A percentile compares a stretch with the other conserved stretches of the same genome.
These are phyloP conservation scores for Enteromius argenteus DNA, from an alignment of 2,797 vertebrate genomes.

Conservation along the genomic window DNA sequence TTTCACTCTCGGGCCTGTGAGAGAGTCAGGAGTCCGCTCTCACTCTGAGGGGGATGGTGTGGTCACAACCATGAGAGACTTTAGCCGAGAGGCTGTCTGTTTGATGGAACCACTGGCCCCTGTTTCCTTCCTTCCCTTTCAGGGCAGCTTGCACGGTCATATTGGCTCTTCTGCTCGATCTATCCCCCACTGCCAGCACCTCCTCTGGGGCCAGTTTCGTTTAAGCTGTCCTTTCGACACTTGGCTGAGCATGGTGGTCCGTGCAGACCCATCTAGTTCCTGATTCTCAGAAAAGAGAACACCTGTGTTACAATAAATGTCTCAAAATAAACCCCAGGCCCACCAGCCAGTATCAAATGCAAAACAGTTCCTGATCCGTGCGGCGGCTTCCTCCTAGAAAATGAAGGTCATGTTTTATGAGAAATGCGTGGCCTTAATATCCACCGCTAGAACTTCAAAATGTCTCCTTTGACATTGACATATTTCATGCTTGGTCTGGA, in stretches of 20 bases:
- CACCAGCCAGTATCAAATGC: constrained; percentile 56
- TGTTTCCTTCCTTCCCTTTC: constrained; percentile 80
- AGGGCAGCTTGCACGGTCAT: constrained; percentile 64
- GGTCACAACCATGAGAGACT: constrained; percentile 48
- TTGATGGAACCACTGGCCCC: constrained; percentile 70
- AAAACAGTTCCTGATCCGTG: constrained; percentile 56
- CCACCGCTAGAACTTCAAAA: constrained; percentile 52
- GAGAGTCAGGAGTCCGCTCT: constrained; percentile 53
- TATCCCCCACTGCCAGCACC: constrained; percentile 42
- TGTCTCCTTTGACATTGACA: constrained; percentile 57
- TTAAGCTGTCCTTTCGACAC: constrained; percentile 65
- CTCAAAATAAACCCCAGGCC: constrained; percentile 62
- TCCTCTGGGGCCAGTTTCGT: constrained; percentile 62
- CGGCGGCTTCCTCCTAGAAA: constrained; percentile 51
- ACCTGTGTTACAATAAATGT: constrained; percentile 60
- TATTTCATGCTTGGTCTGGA: constrained; percentile 58
- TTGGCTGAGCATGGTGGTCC: constrained; percentile 75
- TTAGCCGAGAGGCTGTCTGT: constrained; percentile 50
- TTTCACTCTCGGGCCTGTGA: constrained; percentile 69
- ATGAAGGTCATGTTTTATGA: constrained; percentile 59
- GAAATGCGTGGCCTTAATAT: constrained; percentile 60
- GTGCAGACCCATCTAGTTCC: constrained; percentile 73
- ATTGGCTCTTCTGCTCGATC: constrained; percentile 54
- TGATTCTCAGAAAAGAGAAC: constrained; percentile 74
- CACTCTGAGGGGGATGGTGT: constrained; percentile 54